Base-by-base conservation (phyloP, 2,113 vertebrate genomes). In the Sterna hirundo region DNA sequence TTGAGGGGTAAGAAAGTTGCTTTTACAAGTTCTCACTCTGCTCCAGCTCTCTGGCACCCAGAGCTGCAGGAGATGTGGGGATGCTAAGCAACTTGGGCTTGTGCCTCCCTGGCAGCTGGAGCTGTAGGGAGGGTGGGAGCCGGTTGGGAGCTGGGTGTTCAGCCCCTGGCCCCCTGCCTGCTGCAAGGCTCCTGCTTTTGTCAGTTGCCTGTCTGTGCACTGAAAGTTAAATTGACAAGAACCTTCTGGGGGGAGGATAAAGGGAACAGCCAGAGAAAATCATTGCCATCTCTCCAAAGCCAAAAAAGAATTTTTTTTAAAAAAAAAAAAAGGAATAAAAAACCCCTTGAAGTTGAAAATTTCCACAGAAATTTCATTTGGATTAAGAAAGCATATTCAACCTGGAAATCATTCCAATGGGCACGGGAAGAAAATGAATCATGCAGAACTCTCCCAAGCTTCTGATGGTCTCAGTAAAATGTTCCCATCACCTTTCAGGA, bases 71-170 rank as follows among this genome's bases (percentile, higher is more conserved):
- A 94, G 90, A 95, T 88, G 66, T 93, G 66, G 92, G n/a, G 82
- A 95, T 65, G 79, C 62, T 88, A 87, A 95, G 79, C 44, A 66
- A 49, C 68, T 95, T 95, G 93, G 87, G 90, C 22, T 94, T 92
- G 44, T 96, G 92, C 90, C 94, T 96, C 49, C 42, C 58, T 96
- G 90, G 83, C 90, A 95, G 49, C 92, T 96, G 91, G 93, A 96
- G 74, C 36, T 79, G 57, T 23, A 69, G 15, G 9, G 84, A 94
- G 65, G 51, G 16, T 79, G 78, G 47, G 36, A 90, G 58, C 70
- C 0, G 34, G 52, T 57, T 2, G 4, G 49, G 81, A 96, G n/a
- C 2, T 87, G 86, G 77, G 81, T 96, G 47, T 19, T 93, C 84
- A 91, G 81, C 38, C 89, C 15, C 61, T 95, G 96, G 83, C 77